These are phyloP conservation scores for Lagopus leucura DNA, from an alignment of 2,113 vertebrate genomes.

Conservation along the genomic window DNA sequence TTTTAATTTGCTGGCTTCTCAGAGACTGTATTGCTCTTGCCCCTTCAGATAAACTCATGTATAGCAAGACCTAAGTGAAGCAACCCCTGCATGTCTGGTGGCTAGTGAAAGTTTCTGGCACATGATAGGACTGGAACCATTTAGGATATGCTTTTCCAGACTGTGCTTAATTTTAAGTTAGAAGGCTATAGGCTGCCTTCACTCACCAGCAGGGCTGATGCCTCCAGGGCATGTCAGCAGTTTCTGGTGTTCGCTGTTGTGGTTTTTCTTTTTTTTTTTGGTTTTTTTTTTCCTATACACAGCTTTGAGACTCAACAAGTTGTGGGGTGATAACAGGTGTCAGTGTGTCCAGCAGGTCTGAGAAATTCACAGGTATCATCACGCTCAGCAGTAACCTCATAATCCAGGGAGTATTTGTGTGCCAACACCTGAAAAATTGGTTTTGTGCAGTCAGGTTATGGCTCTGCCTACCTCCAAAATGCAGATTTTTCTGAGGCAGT, in stretches of 20 bases:
- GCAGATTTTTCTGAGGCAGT: neutral
- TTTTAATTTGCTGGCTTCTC: conserved; percentile 15
- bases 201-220: neutral
- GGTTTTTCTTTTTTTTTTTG: no score
- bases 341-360: neutral
- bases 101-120: neutral
- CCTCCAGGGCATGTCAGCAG: neutral
- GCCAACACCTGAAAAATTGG: neutral
- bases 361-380: neutral
- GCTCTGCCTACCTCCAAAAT: neutral
- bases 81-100: neutral
- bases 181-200: neutral
- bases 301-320: neutral
- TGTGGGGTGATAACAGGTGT: neutral
- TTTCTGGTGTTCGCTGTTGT: neutral
- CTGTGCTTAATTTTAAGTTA: neutral
- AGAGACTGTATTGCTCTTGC: neutral
- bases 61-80: neutral
- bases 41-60: neutral
- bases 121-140: neutral
- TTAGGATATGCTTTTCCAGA: neutral
- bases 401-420: neutral
- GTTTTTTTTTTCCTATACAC: neutral
- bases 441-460: neutral
- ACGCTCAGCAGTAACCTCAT: neutral